Conservation (phyloP, 2,888 invertebrate species). For the Barypeithes pellucidus region DNA sequence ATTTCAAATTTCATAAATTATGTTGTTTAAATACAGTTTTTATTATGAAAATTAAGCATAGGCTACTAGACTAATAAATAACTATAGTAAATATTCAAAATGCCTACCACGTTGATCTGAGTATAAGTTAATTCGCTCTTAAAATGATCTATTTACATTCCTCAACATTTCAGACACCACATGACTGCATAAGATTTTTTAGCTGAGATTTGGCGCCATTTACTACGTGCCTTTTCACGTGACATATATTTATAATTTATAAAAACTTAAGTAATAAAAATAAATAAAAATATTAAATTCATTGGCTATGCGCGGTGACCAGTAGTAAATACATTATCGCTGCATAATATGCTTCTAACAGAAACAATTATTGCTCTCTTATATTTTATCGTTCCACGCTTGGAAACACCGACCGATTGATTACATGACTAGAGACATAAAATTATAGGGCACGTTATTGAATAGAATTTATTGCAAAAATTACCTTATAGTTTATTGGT, state of each 20-base stretch:
- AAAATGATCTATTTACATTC: too few relatives aligned
- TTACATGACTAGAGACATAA: constrained; percentile 20
- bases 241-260: background rate
- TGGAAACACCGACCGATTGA: constrained; percentile 25
- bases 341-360: constrained; percentile 1
- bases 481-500: constrained; percentile 8
- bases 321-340: constrained; percentile 8
- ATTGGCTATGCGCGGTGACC: background rate
- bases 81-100: too few relatives aligned
- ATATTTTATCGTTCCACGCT: constrained; percentile 6
- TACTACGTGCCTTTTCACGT: background rate
- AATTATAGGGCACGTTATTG: constrained; percentile 17
- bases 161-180: too few relatives aligned
- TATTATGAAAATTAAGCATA: too few relatives aligned
- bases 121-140: too few relatives aligned
- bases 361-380: constrained; percentile 18
- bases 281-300: constrained; percentile 15
- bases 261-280: constrained; percentile 2
- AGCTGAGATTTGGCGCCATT: constrained; percentile 7
- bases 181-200: background rate
- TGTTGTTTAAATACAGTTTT: too few relatives aligned
- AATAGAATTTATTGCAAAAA: constrained; percentile 24
- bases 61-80: too few relatives aligned
- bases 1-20: too few relatives aligned
- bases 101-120: too few relatives aligned